A percentile compares a stretch with the other conserved stretches of the same genome.
These are phyloP conservation scores for Dallia pectoralis DNA, from an alignment of 2,797 vertebrate genomes.

Conservation along the genomic window DNA sequence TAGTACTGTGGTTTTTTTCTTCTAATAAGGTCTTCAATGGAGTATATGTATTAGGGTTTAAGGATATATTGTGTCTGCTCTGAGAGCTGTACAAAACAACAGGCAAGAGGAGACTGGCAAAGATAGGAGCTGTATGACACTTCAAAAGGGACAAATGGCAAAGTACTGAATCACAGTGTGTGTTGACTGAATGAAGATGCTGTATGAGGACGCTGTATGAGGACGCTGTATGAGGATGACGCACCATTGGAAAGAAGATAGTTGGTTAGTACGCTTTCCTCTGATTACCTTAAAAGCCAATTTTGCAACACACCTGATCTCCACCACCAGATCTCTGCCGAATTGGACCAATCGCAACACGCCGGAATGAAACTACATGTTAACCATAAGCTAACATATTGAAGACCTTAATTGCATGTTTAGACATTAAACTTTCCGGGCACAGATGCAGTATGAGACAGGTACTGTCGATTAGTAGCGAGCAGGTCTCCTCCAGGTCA, in stretches of 20 bases:
- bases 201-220: neutral
- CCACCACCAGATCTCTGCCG: neutral
- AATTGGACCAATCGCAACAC: neutral
- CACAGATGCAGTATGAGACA: conserved; percentile 16
- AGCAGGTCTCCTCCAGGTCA: conserved; percentile 11
- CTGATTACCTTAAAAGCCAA: neutral
- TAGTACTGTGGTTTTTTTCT: neutral
- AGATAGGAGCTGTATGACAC: neutral
- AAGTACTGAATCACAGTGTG: neutral
- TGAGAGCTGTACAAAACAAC: neutral
- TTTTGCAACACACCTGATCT: neutral
- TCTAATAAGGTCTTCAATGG: neutral
- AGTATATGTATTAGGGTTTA: neutral
- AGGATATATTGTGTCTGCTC: neutral
- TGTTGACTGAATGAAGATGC: neutral
- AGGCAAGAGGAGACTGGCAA: neutral
- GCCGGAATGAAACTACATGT: neutral
- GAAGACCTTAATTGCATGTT: neutral
- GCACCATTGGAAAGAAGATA: neutral
- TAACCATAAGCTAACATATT: neutral
- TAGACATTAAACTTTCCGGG: conserved; percentile 15
- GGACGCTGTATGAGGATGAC: neutral
- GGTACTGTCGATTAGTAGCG: conserved; percentile 29
- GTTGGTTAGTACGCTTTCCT: neutral
- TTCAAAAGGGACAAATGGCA: neutral